Evolutionary conservation across 2,888 invertebrate species (phyloP), one percentile per base, ranked within the genome.

Genomic region (Dicyrtomina minuta): DNA sequence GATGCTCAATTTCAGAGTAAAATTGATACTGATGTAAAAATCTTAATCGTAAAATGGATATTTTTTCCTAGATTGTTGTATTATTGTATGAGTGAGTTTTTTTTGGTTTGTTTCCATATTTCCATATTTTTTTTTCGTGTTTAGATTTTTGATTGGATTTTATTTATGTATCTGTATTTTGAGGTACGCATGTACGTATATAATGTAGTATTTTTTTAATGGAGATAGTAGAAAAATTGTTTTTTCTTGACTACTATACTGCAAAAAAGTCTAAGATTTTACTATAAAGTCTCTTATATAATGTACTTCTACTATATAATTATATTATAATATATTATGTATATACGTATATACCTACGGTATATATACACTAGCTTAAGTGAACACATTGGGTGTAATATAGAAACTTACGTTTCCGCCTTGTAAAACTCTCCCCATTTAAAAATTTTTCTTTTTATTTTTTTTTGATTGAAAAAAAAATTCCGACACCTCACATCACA

Each of bases 401-500:
- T 56, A 62, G 68, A 68, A 68, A 68, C 61, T n/a, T 22, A 46
- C 49, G 64, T 64, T 53, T 53, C 64, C 51, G 58, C 15, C 44
- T 66, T 46, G 20, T 20, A 53, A 60, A 61, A 53, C 33, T 60
- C 20, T 49, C 46, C 58, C 59, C 64, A 56, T 33, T 60, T 39
- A n/a, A n/a, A n/a, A n/a, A n/a, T n/a, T n/a, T n/a, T n/a, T n/a
- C n/a, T n/a, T n/a, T n/a, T n/a, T n/a, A n/a, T n/a, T n/a, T n/a
- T n/a, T n/a, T n/a, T n/a, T n/a, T n/a, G n/a, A n/a, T n/a, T n/a
- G n/a, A n/a, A n/a, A n/a, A n/a, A n/a, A 65, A n/a, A 60, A 41
- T 46, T 24, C 53, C 66, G 44, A 58, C 66, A 65, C 55, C 55
- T 62, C 66, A 72, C 71, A 72, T 72, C 71, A 66, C 70, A 70